phyloP scores from a whole-genome alignment of 2,797 vertebrate species.

The Eulemur coronatus region DNA sequence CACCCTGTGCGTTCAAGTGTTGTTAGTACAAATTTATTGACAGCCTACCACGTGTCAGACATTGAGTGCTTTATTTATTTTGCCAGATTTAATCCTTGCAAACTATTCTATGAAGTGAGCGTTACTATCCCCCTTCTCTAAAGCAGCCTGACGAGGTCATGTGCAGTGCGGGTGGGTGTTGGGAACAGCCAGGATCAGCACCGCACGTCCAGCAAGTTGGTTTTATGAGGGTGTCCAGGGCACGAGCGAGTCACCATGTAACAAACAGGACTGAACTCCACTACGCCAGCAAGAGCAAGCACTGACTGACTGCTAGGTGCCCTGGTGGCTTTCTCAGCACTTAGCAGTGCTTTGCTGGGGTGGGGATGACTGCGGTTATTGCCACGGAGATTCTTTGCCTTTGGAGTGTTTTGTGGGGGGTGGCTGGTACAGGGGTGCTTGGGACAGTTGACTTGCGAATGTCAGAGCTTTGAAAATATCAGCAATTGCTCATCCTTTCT shows the following conservation, averaged over 20 bases:
- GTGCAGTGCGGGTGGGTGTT: background rate
- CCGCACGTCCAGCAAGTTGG: background rate
- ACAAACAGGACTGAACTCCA: background rate
- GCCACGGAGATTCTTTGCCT: background rate
- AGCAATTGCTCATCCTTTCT: background rate
- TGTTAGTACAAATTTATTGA: background rate
- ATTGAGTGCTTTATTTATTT: fast-evolving
- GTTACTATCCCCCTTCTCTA: background rate
- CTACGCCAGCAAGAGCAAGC: fast-evolving
- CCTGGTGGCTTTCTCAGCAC: background rate
- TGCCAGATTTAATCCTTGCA: background rate
- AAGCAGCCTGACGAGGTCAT: background rate
- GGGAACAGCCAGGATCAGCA: background rate
- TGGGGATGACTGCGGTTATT: fast-evolving
- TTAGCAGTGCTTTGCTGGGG: no score
- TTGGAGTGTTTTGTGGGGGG: no score
- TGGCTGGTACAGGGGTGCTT: no score
- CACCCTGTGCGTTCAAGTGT: background rate
- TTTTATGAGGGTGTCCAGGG: background rate
- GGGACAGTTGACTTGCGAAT: background rate
- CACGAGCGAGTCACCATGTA: background rate
- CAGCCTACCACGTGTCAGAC: background rate
- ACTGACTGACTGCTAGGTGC: background rate
- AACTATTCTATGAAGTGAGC: background rate
- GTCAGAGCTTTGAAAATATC: background rate